Percentiles rank a stretch among this genome's conserved stretches.
Conservation (phyloP, 1,140 invertebrate species). For the Lerema accius region DNA sequence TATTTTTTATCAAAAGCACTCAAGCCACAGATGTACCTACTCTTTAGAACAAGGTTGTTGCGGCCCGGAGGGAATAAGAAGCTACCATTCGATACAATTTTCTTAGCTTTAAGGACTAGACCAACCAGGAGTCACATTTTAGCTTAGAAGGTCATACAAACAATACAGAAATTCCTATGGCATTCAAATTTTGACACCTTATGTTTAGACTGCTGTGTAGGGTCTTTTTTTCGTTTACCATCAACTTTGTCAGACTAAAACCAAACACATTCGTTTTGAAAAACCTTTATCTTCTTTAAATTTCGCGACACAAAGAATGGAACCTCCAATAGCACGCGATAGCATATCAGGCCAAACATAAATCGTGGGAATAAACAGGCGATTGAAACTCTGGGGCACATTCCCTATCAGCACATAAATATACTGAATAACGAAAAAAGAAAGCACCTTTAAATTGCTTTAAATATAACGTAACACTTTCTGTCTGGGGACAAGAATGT, state of each 20-base stretch:
- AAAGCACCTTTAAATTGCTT: conserved; percentile 8
- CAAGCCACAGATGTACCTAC: too few relatives aligned
- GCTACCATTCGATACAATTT: too few relatives aligned
- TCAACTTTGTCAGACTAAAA: neutral
- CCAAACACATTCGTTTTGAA: neutral
- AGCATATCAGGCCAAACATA: conserved; percentile 7
- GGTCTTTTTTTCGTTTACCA: neutral
- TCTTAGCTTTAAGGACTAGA: too few relatives aligned
- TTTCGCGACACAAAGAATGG: conserved; percentile 4
- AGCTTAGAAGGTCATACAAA: too few relatives aligned
- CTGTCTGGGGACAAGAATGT: neutral
- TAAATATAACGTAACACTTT: neutral
- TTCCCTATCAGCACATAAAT: conserved; percentile 13
- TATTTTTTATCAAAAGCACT: too few relatives aligned
- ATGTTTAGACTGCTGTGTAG: too few relatives aligned
- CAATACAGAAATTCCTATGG: too few relatives aligned
- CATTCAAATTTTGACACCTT: too few relatives aligned
- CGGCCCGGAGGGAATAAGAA: too few relatives aligned
- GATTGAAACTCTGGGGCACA: conserved; percentile 14
- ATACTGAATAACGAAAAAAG: conserved; percentile 8
- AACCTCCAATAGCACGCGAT: conserved; percentile 8
- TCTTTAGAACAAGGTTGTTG: too few relatives aligned
- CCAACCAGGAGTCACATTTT: too few relatives aligned
- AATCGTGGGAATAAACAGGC: conserved; percentile 19
- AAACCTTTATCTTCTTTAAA: conserved; percentile 1